These are phyloP conservation scores for Trinectes maculatus DNA, from an alignment of 2,113 vertebrate species.

Conservation along the genomic window DNA sequence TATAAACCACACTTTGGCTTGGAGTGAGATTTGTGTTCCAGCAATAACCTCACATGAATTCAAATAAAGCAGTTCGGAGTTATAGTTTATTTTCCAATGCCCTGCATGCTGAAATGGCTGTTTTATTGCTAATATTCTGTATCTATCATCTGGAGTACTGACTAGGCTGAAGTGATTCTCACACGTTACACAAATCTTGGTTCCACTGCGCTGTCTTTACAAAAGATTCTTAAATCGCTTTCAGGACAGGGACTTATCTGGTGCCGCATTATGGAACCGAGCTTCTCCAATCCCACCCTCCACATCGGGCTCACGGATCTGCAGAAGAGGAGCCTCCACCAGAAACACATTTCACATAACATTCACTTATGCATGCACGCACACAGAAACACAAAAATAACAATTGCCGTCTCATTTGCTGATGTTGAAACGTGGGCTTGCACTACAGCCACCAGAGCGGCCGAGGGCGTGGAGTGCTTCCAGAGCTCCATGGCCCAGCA, in stretches of 20 bases:
- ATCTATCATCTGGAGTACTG: background rate
- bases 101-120: background rate
- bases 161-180: background rate
- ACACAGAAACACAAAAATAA: constrained; percentile 14
- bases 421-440: constrained; percentile 20
- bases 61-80: background rate
- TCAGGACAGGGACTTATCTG: too few species aligned
- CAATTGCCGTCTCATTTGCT: constrained; percentile 14
- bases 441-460: constrained; percentile 7
- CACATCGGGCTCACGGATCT: too few species aligned
- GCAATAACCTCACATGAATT: background rate
- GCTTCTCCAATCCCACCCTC: too few species aligned
- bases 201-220: background rate
- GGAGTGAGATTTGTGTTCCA: background rate
- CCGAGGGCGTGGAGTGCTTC: constrained; percentile 25
- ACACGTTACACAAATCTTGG: background rate
- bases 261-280: too few species aligned
- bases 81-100: background rate
- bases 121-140: background rate
- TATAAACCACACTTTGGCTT: background rate
- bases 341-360: too few species aligned
- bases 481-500: constrained; percentile 28
- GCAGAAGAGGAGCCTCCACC: too few species aligned
- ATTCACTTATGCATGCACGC: too few species aligned
- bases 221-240: too few species aligned